Percentiles rank a stretch among this genome's conserved stretches.
Conservation (phyloP, 1,140 invertebrate species). For the Fopius arisanus region DNA sequence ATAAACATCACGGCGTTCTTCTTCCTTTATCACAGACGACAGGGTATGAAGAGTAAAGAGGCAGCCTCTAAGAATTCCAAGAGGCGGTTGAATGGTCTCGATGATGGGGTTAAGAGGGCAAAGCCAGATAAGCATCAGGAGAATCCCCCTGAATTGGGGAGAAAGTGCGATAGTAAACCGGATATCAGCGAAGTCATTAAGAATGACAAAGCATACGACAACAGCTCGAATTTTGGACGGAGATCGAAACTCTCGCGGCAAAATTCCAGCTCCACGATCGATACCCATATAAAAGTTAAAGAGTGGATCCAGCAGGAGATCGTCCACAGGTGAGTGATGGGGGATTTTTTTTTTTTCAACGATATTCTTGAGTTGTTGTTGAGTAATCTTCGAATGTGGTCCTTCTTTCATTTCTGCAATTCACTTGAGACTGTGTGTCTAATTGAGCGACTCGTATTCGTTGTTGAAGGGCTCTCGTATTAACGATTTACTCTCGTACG, state of each 20-base stretch:
- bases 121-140: constrained; percentile 47
- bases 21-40: constrained; percentile 79
- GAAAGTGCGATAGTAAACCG: constrained; percentile 59
- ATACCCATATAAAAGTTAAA: constrained; percentile 83
- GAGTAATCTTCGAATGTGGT: neutral
- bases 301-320: constrained; percentile 85
- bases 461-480: constrained; percentile 27
- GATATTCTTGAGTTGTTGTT: neutral
- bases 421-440: constrained; percentile 3
- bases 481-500: constrained; percentile 33
- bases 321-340: constrained; percentile 65
- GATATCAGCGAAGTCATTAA: constrained; percentile 61
- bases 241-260: constrained; percentile 74
- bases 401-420: neutral
- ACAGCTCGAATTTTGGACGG: constrained; percentile 70
- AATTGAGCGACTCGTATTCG: constrained; percentile 29
- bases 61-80: constrained; percentile 51
- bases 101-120: constrained; percentile 37
- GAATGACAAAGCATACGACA: constrained; percentile 66
- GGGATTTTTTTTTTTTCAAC: neutral
- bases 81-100: constrained; percentile 48
- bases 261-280: constrained; percentile 80
- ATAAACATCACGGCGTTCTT: constrained; percentile 81
- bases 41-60: constrained; percentile 67
- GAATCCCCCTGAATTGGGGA: constrained; percentile 46